Evolutionary conservation across 2,888 invertebrate species (phyloP), one percentile per base, ranked within the genome.

Genomic region (Lasioglossum villosulum): DNA sequence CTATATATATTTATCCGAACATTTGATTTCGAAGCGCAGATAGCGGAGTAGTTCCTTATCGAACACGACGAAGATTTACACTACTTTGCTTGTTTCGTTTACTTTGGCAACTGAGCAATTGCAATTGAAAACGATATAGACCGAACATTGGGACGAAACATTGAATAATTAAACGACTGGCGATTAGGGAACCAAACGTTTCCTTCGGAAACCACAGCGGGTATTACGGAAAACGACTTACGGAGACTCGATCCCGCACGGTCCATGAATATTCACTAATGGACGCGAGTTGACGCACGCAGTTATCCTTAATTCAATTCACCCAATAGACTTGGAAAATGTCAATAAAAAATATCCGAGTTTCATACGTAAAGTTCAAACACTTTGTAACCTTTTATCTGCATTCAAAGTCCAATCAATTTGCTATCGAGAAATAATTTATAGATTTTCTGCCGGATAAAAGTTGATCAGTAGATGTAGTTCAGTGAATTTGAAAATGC

Each of bases 181-280:
- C 16, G 16, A 19, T 48, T 30, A 8, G 27, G 34, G 27, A 27
- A 27, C 5, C 14, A 19, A 37, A 73, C 10, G 27, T 56, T 73
- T 48, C 34, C 76, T 39, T 72, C 19, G 37, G 23, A 76, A 48
- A 56, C 30, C 34, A 19, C 19, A 23, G 12, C 16, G 8, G 34
- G n/a, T 42, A 70, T 48, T 34, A 30, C 56, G 34, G 27, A 34
- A 72, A 73, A n/a, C 0, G 34, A 72, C 72, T 76, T 68, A 39
- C 27, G 63, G 48, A 52, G 73, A 82, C 30, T 42, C 70, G n/a
- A 66, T 83, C n/a, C 76, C 45, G 72, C 84, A 83, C 80, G 75
- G 83, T 75, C 74, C 68, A 87, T 88, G 84, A 90, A 90, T 89
- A 89, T 89, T 87, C 82, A 90, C 72, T 48, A 56, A 48, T 72